Evolutionary conservation across 2,797 vertebrate species (phyloP), one percentile per base, ranked within the genome.

Genomic region (Cossypha dichroa): DNA sequence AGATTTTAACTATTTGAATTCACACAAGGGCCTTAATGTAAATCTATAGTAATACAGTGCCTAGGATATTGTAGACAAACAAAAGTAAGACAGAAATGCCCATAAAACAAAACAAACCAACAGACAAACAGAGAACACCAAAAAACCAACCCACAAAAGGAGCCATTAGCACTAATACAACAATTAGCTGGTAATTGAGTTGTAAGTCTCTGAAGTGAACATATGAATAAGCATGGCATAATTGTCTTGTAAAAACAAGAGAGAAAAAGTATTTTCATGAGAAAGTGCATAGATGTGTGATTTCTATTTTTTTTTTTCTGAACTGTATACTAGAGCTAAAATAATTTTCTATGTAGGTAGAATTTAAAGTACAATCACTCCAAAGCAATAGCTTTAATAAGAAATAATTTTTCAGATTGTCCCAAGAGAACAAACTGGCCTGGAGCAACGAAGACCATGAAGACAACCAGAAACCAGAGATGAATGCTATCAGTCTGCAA

Each of bases 131-230:
- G 23, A 73, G 43, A 41, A 5, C 14, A 43, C 2, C 4, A 55
- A 29, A 63, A 75, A 33, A 13, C 0, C 2, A 45, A 15, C 5
- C 0, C 13, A n/a, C 23, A 63, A 43, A 3, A 63, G 0, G 0
- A 75, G 13, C 2, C 19, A 31, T 38, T 69, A 58, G 51, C 20
- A 52, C 5, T 51, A 36, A 40, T 19, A 16, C 0, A 7, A 49
- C 5, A 49, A 25, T 60, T 79, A 73, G 15, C 15, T 1, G 0
- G 33, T 26, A 75, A 66, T 0, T 64, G 31, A 79, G 25, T n/a
- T 67, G 26, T 8, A 80, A 46, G 31, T 55, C 54, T 68, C 66
- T 77, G 69, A 68, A 80, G 18, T 63, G 74, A 80, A 40, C 8
- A 20, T 2, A 70, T 10, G 28, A 90, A 64, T 51, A 13, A 74